A percentile compares a stretch with the other conserved stretches of the same genome.
phyloP scores from a whole-genome alignment of 2,888 invertebrate species.

The Apomyelois bistriatella region DNA sequence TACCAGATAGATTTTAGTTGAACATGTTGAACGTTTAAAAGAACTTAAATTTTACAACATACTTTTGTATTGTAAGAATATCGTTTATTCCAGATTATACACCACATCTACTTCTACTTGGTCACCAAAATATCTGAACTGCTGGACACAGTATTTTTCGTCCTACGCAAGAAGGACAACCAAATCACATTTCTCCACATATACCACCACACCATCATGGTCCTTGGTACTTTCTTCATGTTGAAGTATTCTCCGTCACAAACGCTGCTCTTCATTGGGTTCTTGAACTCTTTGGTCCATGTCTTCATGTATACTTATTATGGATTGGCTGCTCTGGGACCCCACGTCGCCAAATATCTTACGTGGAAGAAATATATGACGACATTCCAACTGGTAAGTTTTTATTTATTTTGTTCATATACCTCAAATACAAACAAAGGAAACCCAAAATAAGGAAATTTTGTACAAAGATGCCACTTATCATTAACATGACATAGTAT shows the following conservation, averaged over 20 bases:
- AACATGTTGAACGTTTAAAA: no score
- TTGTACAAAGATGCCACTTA: no score
- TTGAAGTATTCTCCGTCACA: slow-evolving; percentile 83
- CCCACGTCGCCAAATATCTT: slow-evolving; percentile 89
- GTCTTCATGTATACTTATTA: slow-evolving; percentile 95
- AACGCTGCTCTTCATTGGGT: slow-evolving; percentile 80
- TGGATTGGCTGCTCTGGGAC: slow-evolving; percentile 90
- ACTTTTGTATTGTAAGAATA: no score
- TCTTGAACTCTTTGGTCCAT: slow-evolving; percentile 91
- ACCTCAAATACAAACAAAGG: no score
- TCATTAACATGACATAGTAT: no score
- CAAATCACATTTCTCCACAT: slow-evolving; percentile 93
- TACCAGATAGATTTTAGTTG: no score
- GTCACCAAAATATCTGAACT: slow-evolving; percentile 87
- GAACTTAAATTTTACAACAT: no score
- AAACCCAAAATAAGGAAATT: no score
- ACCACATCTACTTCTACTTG: slow-evolving; percentile 84
- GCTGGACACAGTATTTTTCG: slow-evolving; percentile 91
- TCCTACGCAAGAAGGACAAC: slow-evolving; percentile 90
- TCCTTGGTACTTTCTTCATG: slow-evolving; percentile 85
- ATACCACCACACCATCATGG: slow-evolving; percentile 90
- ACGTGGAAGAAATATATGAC: slow-evolving; percentile 98
- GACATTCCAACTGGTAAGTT: slow-evolving; percentile 87
- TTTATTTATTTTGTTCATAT: not conserved
- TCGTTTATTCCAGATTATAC: slow-evolving; percentile 58